phyloP scores from a whole-genome alignment of 2,113 vertebrate genomes.

The Callorhinus ursinus region DNA sequence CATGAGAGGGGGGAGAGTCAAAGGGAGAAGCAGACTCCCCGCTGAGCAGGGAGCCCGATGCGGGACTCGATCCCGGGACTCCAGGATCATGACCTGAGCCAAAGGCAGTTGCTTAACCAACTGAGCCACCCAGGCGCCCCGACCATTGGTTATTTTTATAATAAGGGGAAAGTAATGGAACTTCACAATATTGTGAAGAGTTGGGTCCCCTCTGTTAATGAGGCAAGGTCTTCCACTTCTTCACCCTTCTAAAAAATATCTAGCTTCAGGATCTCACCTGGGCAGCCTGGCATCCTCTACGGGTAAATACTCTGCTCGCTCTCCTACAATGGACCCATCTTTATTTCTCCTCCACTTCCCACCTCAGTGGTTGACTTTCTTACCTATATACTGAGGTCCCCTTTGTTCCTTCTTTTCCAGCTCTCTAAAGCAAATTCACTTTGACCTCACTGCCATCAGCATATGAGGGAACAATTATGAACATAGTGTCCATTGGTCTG shows the following conservation, averaged over 20 bases:
- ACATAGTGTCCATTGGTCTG: background rate
- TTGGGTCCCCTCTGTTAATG: background rate
- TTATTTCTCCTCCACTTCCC: background rate
- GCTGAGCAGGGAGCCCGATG: no score
- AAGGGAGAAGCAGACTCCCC: no score
- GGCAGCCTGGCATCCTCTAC: fast-evolving
- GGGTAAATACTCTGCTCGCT: background rate
- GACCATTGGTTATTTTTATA: background rate
- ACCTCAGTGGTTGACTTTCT: background rate
- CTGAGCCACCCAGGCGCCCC: no score
- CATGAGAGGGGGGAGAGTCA: no score
- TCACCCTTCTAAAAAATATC: background rate
- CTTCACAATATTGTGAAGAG: background rate
- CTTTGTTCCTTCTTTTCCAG: background rate
- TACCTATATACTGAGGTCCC: background rate
- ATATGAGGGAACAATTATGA: background rate
- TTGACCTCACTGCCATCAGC: background rate
- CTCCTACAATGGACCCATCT: background rate
- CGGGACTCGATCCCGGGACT: no score
- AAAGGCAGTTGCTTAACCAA: no score
- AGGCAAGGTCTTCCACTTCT: background rate
- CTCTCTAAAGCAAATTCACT: background rate
- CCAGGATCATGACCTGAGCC: no score
- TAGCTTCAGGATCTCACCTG: background rate
- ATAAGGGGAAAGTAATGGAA: background rate